These are phyloP conservation scores for Odontocerum albicorne DNA, from an alignment of 2,888 invertebrate species.

Conservation along the genomic window DNA sequence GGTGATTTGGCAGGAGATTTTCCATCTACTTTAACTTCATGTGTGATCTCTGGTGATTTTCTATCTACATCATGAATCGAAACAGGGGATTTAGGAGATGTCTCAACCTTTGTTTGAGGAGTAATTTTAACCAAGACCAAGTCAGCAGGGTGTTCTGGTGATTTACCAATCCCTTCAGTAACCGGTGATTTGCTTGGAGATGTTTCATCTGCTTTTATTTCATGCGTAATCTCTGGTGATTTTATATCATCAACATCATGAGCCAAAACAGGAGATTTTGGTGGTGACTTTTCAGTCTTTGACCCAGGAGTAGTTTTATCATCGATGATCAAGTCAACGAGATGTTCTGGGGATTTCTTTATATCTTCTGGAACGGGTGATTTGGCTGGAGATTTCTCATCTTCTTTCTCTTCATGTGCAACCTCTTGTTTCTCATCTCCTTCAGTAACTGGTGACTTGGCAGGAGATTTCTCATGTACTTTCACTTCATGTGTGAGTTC, in stretches of 20 bases:
- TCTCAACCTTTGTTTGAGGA: not conserved
- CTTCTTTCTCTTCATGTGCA: too few relatives aligned
- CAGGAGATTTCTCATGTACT: not conserved
- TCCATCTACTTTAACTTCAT: not conserved
- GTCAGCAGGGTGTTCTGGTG: not conserved
- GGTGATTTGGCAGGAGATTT: not conserved
- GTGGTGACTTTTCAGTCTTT: not conserved
- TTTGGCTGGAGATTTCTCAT: not conserved
- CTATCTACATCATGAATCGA: not conserved
- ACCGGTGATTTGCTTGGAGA: not conserved
- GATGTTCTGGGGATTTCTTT: not conserved
- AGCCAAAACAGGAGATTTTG: too few relatives aligned
- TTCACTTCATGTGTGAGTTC: too few relatives aligned
- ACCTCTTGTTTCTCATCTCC: not conserved
- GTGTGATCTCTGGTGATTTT: too few relatives aligned
- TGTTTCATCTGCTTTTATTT: not conserved
- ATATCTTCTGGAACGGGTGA: not conserved
- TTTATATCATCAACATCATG: too few relatives aligned
- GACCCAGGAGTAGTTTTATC: not conserved
- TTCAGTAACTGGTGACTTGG: conserved; percentile 9
- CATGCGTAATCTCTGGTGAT: not conserved
- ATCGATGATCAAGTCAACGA: not conserved
- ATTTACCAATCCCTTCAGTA: not conserved
- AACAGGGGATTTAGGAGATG: not conserved
- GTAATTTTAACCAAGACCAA: not conserved